A percentile compares a stretch with the other conserved stretches of the same genome.
phyloP scores from a whole-genome alignment of 1,140 invertebrate genomes.

The Papilio aristodemus region DNA sequence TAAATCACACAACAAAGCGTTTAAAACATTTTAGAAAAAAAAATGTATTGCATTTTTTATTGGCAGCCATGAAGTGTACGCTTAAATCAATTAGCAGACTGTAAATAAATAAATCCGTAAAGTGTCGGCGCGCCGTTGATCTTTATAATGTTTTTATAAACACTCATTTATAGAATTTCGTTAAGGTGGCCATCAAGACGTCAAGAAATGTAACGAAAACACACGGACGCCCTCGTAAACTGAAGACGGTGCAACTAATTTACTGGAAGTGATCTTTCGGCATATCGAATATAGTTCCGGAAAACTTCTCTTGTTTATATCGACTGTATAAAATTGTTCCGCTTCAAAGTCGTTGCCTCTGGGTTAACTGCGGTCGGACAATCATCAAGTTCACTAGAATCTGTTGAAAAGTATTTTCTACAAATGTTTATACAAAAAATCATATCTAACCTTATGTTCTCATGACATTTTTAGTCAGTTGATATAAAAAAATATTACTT shows the following conservation, averaged over 20 bases:
- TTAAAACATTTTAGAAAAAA: not conserved
- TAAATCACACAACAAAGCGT: not conserved
- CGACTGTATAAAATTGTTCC: not conserved
- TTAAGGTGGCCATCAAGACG: conserved; percentile 11
- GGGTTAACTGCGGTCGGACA: not conserved
- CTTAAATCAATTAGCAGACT: conserved; percentile 7
- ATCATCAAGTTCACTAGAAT: not conserved
- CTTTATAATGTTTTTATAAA: conserved; percentile 23
- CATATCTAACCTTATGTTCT: not conserved
- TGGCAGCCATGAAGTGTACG: conserved; percentile 10
- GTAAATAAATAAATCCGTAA: conserved; percentile 18
- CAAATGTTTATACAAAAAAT: not conserved
- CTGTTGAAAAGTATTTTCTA: not conserved
- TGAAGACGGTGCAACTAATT: too few species aligned
- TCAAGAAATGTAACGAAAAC: not conserved
- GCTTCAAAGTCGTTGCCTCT: not conserved
- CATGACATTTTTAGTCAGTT: too few species aligned
- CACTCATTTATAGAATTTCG: conserved; percentile 13
- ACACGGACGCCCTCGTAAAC: not conserved
- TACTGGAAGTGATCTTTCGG: not conserved
- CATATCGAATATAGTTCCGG: not conserved
- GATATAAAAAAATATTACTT: too few species aligned
- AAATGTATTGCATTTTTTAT: conserved; percentile 1
- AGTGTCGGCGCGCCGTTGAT: not conserved
- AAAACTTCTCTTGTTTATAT: conserved; percentile 6